phyloP scores from a whole-genome alignment of 2,113 vertebrate species.

The Rhinoderma darwinii region DNA sequence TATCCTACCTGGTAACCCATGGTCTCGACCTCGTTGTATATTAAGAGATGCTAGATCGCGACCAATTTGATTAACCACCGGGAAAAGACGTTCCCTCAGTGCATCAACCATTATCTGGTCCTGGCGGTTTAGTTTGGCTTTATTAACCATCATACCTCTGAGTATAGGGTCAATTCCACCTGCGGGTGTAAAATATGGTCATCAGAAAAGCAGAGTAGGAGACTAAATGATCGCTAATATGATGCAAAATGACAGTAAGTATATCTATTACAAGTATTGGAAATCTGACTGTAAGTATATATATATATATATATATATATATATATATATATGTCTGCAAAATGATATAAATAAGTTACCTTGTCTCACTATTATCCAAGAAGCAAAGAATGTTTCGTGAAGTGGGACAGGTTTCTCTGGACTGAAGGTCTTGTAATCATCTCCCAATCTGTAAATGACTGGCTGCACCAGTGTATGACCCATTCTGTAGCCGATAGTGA shows the following conservation, averaged over 20 bases:
- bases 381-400: slow-evolving; percentile 77
- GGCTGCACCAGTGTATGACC: slow-evolving; percentile 84
- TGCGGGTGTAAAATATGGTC: slow-evolving; percentile 55
- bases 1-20: slow-evolving; percentile 77
- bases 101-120: slow-evolving; percentile 80
- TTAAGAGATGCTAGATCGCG: slow-evolving; percentile 82
- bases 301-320: no score
- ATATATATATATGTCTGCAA: not conserved
- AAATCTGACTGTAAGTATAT: no score
- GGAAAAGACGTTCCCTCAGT: slow-evolving; percentile 79
- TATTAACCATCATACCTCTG: slow-evolving; percentile 73
- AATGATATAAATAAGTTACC: slow-evolving; percentile 68
- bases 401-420: slow-evolving; percentile 72
- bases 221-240: no score
- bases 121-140: slow-evolving; percentile 80
- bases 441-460: slow-evolving; percentile 72
- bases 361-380: slow-evolving; percentile 82
- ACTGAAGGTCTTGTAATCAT: slow-evolving; percentile 65
- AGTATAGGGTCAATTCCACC: slow-evolving; percentile 83
- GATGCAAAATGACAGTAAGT: no score
- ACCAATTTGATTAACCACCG: slow-evolving; percentile 67
- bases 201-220: not conserved
- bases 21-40: slow-evolving; percentile 81
- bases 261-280: no score
- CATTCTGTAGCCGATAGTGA: slow-evolving; percentile 87